Evolutionary conservation across 2,888 invertebrate species (phyloP), one percentile per base, ranked within the genome.

Genomic region (Mesorhabditis belari): DNA sequence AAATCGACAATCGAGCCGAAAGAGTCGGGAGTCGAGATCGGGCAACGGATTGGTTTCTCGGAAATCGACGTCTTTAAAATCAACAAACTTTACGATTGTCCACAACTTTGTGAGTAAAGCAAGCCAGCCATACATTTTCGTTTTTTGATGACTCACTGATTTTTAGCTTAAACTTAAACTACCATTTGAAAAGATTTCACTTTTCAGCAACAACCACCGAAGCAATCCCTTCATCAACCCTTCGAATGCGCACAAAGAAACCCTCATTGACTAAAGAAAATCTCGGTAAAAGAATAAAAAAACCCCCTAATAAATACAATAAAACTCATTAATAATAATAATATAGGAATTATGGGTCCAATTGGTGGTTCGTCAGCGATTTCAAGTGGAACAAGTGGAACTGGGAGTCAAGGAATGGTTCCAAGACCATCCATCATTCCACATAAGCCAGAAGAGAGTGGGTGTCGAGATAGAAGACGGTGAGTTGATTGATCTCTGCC

Each of bases 31-130:
- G 71, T 68, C 5, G 71, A 76, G 57, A 80, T 79, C 26, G 78
- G 78, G 5, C 79, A 79, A 58, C 64, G 80, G 24, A 21, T 64
- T 6, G 80, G 81, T 0, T 80, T 81, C 66, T 78, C 77, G 58
- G 70, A 74, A 5, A 80, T 71, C 44, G 81, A 81, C 62, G 67
- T 81, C 6, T 72, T 74, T 61, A 79, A 81, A 64, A 76, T 81
- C 54, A 81, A 82, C 65, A 80, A 77, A 58, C 69, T 81, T 5
- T 81, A 81, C 59, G 73, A 75, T 23, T 81, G 81, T 58, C 73
- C 78, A 0, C 60, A 64, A 35, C 60, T 64, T 23, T 60, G 69
- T 67, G 52, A 60, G 62, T 28, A 5, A 9, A 25, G n/a, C 54
- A 26, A 24, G 12, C 9, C 17, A 54, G 12, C n/a, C 12, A 12